phyloP scores from a whole-genome alignment of 2,113 vertebrate genomes.

The Mustelus asterias region DNA sequence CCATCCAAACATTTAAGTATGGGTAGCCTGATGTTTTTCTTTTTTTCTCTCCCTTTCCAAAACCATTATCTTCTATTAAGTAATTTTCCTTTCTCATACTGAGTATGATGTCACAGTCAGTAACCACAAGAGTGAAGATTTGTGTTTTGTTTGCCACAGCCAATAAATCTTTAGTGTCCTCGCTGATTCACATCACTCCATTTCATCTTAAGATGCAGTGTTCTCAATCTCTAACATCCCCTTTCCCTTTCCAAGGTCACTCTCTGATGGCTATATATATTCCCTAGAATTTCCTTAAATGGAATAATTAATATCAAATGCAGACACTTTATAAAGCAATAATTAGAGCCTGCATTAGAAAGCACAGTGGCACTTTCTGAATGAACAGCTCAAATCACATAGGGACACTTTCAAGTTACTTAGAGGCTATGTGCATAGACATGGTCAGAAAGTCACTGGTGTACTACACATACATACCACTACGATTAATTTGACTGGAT shows the following conservation, averaged over 20 bases:
- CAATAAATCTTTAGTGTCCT: conserved; percentile 72
- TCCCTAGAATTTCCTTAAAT: conserved; percentile 32
- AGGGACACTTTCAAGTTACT: conserved; percentile 23
- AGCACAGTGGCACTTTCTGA: conserved; percentile 31
- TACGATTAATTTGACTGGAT: conserved; percentile 34
- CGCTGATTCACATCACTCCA: conserved; percentile 61
- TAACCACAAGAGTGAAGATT: conserved; percentile 58
- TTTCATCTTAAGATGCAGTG: conserved; percentile 57
- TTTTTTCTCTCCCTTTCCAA: conserved; percentile 19
- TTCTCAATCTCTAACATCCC: conserved; percentile 45
- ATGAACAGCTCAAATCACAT: conserved; percentile 28
- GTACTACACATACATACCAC: conserved; percentile 8
- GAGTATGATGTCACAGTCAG: conserved; percentile 59
- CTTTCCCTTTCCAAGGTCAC: conserved; percentile 63
- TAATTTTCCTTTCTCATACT: conserved; percentile 47
- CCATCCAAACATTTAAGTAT: conserved; percentile 15
- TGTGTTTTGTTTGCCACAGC: conserved; percentile 72
- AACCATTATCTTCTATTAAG: conserved; percentile 42
- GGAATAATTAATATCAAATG: conserved; percentile 49
- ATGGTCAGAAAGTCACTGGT: conserved; percentile 31
- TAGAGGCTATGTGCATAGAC: conserved; percentile 2
- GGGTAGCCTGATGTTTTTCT: background rate
- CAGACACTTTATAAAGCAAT: conserved; percentile 30
- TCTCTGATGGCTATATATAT: conserved; percentile 50
- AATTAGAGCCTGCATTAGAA: conserved; percentile 24